Evolutionary conservation across 2,113 vertebrate genomes (phyloP).

Genomic region (Myrmecobius fasciatus): DNA sequence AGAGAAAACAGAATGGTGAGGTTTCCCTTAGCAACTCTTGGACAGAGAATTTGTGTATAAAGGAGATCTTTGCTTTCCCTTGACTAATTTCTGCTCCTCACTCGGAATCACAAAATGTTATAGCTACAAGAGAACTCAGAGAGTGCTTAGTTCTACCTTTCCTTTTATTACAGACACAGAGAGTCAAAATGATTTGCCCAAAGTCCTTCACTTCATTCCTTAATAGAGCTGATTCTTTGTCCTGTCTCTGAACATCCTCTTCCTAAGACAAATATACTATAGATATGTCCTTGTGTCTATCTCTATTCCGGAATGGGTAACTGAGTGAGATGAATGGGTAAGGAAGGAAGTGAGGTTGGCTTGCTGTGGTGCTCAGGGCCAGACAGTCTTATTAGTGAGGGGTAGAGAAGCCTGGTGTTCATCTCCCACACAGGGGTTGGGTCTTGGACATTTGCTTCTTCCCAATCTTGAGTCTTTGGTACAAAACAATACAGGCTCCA

Average conservation of each 20-base stretch:
- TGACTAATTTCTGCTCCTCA: neutral
- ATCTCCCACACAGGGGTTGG: neutral
- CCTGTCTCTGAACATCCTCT: neutral
- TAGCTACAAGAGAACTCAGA: neutral
- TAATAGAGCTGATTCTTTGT: neutral
- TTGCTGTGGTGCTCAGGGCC: neutral
- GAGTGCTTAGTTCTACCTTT: neutral
- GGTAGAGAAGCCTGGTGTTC: neutral
- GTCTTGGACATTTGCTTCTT: neutral
- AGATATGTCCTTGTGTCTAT: neutral
- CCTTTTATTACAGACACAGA: neutral
- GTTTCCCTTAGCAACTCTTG: neutral
- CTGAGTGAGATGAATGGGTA: neutral
- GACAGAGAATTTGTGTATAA: neutral
- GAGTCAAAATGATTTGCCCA: neutral
- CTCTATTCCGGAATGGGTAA: neutral
- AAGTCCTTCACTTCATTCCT: neutral
- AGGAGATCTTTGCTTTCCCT: neutral
- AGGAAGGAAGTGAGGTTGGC: neutral
- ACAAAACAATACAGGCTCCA: neutral
- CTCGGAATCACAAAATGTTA: neutral
- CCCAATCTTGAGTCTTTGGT: neutral
- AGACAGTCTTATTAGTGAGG: neutral
- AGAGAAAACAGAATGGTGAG: neutral
- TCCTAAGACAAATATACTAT: neutral